Evolutionary conservation across 2,888 invertebrate species (phyloP).

Genomic region (Latrodectus hesperus): DNA sequence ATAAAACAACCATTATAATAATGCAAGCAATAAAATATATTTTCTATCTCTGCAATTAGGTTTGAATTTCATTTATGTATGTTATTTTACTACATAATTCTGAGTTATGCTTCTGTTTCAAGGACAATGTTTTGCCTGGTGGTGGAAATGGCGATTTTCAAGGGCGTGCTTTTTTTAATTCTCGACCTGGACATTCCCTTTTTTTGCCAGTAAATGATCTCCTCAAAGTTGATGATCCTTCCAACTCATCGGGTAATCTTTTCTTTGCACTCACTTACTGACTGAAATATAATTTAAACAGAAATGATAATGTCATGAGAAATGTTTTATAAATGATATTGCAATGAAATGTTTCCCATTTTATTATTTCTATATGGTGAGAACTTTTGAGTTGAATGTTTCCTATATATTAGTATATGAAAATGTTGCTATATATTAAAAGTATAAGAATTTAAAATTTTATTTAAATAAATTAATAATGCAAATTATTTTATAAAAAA

Average conservation of each 20-base stretch:
- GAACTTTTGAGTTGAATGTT: not conserved
- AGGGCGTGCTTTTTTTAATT: conserved; percentile 75
- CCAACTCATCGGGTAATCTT: conserved; percentile 23
- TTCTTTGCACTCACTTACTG: not conserved
- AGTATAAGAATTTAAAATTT: not conserved
- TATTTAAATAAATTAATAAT: too few species aligned
- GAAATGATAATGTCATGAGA: not conserved
- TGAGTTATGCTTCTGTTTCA: conserved; percentile 54
- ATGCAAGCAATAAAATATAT: too few species aligned
- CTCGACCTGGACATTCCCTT: conserved; percentile 76
- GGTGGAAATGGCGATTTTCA: conserved; percentile 77
- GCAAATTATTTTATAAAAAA: too few species aligned
- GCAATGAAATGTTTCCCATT: not conserved
- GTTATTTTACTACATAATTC: too few species aligned
- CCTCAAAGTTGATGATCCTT: conserved; percentile 73
- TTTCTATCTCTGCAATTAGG: too few species aligned
- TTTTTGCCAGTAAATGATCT: conserved; percentile 76
- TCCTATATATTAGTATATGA: not conserved
- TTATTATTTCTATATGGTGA: too few species aligned
- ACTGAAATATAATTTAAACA: not conserved
- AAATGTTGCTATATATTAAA: not conserved
- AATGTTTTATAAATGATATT: not conserved
- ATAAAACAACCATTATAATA: too few species aligned
- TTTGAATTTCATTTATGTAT: too few species aligned
- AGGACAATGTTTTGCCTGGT: conserved; percentile 76